phyloP scores from a whole-genome alignment of 2,888 invertebrate genomes.

The Antitype chi region DNA sequence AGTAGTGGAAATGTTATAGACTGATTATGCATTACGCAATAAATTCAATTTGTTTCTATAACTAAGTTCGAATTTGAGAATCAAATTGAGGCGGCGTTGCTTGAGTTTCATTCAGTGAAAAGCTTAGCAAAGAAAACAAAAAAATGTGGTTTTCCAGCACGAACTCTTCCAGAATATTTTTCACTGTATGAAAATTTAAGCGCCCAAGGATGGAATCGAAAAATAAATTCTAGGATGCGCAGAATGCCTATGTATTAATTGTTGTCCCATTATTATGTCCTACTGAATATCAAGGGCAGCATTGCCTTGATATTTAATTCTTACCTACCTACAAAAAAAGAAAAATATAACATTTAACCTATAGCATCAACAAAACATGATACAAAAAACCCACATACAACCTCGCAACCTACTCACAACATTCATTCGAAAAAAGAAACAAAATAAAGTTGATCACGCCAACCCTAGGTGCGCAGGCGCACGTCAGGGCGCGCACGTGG shows the following conservation, averaged over 20 bases:
- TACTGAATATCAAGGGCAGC: neutral
- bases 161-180: neutral
- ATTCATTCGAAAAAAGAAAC: constrained; percentile 17
- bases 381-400: constrained; percentile 28
- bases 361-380: constrained; percentile 6
- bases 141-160: neutral
- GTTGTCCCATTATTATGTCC: neutral
- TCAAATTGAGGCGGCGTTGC: neutral
- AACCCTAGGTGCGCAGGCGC: constrained; percentile 67
- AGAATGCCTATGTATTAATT: neutral
- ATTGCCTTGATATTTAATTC: neutral
- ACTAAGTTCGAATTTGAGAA: neutral
- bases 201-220: too few species aligned
- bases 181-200: neutral
- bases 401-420: constrained; percentile 36
- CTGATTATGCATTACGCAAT: too few species aligned
- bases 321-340: neutral
- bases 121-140: neutral
- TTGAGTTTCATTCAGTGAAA: neutral
- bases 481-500: constrained; percentile 80
- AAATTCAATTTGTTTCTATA: neutral
- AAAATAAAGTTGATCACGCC: constrained; percentile 53
- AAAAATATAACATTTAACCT: neutral
- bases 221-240: neutral
- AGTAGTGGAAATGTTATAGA: too few species aligned